Evolutionary conservation across 35 echinoderm and acorn worm genomes (phyloP).

Genomic region (Lytechinus pictus): DNA sequence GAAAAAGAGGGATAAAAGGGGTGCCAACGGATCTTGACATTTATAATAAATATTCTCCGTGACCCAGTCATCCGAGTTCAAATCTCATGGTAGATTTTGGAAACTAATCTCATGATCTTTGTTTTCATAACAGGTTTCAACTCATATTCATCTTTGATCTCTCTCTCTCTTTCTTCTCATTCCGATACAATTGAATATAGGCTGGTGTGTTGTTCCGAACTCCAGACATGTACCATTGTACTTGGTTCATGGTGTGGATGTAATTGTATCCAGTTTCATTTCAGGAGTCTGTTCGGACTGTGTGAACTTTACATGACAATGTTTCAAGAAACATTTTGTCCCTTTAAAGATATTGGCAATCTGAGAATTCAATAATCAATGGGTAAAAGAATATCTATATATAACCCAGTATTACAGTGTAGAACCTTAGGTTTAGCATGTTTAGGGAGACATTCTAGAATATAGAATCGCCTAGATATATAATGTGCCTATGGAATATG

Average conservation of each 20-base stretch:
- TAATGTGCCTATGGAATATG: too few relatives aligned
- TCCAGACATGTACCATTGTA: not conserved
- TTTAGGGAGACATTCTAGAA: too few relatives aligned
- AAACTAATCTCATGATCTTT: slow-evolving; percentile 5
- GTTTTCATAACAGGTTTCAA: not conserved
- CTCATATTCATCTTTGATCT: not conserved
- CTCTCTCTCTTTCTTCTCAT: not conserved
- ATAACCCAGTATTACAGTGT: too few relatives aligned
- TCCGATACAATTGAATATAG: not conserved
- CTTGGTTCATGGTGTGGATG: not conserved
- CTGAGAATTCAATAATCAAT: too few relatives aligned
- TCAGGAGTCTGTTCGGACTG: not conserved
- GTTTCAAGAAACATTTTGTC: too few relatives aligned
- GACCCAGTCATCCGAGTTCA: not conserved
- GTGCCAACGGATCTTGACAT: not conserved
- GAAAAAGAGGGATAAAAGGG: not conserved
- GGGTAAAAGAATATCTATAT: too few relatives aligned
- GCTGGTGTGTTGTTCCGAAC: not conserved
- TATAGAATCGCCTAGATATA: too few relatives aligned
- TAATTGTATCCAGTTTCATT: slow-evolving; percentile 19
- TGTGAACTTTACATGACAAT: too few relatives aligned
- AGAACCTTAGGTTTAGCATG: too few relatives aligned
- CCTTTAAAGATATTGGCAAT: too few relatives aligned
- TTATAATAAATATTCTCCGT: not conserved
- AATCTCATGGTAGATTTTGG: not conserved